Evolutionary conservation across 2,113 vertebrate genomes (phyloP), one percentile per base, ranked within the genome.

Genomic region (Salvator merianae): DNA sequence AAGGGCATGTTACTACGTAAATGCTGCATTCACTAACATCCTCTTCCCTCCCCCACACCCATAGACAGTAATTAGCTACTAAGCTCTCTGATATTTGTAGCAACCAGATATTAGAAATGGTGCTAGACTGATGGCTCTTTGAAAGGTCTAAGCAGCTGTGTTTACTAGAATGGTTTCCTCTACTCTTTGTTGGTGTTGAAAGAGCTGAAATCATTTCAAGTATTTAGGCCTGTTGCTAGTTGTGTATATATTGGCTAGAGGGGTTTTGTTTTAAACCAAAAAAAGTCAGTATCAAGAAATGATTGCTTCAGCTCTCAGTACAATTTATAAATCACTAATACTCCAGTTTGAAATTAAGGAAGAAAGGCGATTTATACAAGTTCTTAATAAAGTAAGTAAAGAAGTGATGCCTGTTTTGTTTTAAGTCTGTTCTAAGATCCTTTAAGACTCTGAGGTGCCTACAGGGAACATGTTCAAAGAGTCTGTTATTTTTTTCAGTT

Each of bases 91-190:
- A 92, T 79, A 88, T 94, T 94, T 90, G 94, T 90, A 91, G 77
- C 95, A 93, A 59, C 90, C 89, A 77, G 73, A 81, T 83, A 93
- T 91, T 91, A 92, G 88, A 88, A 91, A 87, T 24, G 87, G 92
- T 91, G 92, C 89, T 40, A 77, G 76, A 91, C 89, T 63, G 92
- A 81, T 28, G 79, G 4, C 66, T 9, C 82, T 86, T 13, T 86
- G 88, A 77, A 84, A 79, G 18, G 63, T 84, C 77, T 81, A 84
- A 32, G 68, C 74, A 93, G 91, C 86, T 91, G 74, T 85, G 82
- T 69, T 89, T 85, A 73, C 38, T 32, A 76, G 84, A 34, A 88
- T 89, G 84, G 72, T 79, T 76, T 72, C 34, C 81, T 65, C 74
- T 5, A 83, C 38, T 77, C 50, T 43, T 66, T 74, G 70, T 22